phyloP scores from a whole-genome alignment of 1,140 invertebrate species.

The Drosophila lacertosa region DNA sequence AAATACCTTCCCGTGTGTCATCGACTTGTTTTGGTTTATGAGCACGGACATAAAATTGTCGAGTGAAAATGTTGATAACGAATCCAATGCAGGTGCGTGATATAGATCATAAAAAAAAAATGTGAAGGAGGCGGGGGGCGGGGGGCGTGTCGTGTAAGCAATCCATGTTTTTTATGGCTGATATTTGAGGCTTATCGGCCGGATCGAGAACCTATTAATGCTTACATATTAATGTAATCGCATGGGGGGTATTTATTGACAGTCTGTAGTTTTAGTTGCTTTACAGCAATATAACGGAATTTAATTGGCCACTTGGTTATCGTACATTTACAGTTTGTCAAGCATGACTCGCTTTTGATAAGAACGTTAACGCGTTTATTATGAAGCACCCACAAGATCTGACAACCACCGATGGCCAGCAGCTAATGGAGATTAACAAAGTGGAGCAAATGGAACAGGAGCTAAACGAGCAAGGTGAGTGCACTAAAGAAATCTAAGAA shows the following conservation, averaged over 20 bases:
- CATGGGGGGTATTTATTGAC: neutral
- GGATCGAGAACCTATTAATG: slow-evolving; percentile 49
- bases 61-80: slow-evolving; percentile 1
- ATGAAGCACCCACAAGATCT: slow-evolving; percentile 76
- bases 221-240: slow-evolving; percentile 34
- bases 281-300: slow-evolving; percentile 20
- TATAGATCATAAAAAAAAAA: slow-evolving; percentile 21
- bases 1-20: slow-evolving; percentile 32
- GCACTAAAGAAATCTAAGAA: neutral
- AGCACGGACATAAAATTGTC: slow-evolving; percentile 30
- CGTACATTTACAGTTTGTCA: slow-evolving; percentile 54
- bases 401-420: slow-evolving; percentile 52
- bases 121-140: neutral
- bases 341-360: slow-evolving; percentile 34
- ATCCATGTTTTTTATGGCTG: neutral
- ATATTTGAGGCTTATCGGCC: slow-evolving; percentile 18
- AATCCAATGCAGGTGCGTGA: slow-evolving; percentile 30
- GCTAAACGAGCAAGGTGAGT: slow-evolving; percentile 60
- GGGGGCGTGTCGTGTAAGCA: slow-evolving; percentile 14
- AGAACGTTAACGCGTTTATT: slow-evolving; percentile 20
- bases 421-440: slow-evolving; percentile 71
- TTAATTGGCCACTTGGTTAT: slow-evolving; percentile 52
- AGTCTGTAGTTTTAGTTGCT: slow-evolving; percentile 19
- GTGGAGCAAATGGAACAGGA: slow-evolving; percentile 73
- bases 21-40: slow-evolving; percentile 42